These are phyloP conservation scores for Idaea dimidiata DNA, from an alignment of 2,888 invertebrate species.

Conservation along the genomic window DNA sequence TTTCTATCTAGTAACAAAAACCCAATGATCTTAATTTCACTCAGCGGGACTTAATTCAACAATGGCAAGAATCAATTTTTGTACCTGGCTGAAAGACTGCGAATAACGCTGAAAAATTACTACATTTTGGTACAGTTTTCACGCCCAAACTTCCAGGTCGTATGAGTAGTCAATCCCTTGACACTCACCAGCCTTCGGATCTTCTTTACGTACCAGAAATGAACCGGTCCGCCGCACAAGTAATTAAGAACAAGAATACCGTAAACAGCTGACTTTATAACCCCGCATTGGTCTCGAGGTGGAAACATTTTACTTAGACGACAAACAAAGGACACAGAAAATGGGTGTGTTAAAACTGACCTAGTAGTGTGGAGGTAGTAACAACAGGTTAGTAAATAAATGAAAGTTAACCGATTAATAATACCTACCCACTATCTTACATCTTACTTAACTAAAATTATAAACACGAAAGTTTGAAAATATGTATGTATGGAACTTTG, in stretches of 20 bases:
- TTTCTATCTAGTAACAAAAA: too few species aligned
- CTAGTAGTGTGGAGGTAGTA: background rate
- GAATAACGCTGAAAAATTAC: too few species aligned
- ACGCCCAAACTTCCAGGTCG: background rate
- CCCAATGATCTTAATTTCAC: too few species aligned
- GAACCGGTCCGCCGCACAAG: background rate
- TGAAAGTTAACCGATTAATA: too few species aligned
- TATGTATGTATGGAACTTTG: too few species aligned
- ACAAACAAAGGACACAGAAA: background rate
- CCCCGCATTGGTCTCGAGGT: background rate
- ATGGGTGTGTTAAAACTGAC: background rate
- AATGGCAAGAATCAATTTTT: too few species aligned
- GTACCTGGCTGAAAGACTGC: too few species aligned
- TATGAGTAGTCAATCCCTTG: background rate
- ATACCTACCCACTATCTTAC: too few species aligned
- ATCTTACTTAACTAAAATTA: too few species aligned
- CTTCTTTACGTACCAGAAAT: background rate
- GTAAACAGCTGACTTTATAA: slow-evolving; percentile 1
- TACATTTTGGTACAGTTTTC: background rate
- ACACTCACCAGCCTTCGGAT: background rate
- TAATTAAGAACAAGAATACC: slow-evolving; percentile 1
- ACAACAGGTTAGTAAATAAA: background rate
- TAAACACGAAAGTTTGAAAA: too few species aligned
- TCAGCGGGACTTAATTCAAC: too few species aligned
- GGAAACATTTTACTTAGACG: background rate